These are phyloP conservation scores for Lottia gigantea DNA, from an alignment of 2,888 invertebrate genomes.

Conservation along the genomic window DNA sequence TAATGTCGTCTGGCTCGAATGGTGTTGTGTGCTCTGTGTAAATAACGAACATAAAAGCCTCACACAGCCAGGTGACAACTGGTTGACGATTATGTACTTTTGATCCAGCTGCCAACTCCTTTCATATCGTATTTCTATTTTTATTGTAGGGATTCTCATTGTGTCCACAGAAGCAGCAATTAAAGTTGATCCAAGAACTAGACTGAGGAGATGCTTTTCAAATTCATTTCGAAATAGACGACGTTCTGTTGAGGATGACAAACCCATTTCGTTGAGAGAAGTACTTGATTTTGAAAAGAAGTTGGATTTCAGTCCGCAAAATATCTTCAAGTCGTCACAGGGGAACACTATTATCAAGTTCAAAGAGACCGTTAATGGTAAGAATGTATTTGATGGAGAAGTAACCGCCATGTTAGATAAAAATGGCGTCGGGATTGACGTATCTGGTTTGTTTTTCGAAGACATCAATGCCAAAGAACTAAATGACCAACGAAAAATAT, in stretches of 20 bases:
- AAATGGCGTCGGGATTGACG: neutral
- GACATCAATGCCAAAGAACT: constrained; percentile 3
- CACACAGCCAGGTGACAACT: too few species aligned
- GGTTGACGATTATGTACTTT: too few species aligned
- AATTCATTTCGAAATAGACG: neutral
- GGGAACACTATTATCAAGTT: neutral
- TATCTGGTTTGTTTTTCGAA: neutral
- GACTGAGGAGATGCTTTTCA: too few species aligned
- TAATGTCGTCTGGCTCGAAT: too few species aligned
- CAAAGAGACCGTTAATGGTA: neutral
- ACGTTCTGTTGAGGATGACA: neutral
- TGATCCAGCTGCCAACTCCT: too few species aligned
- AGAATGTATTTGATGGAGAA: neutral
- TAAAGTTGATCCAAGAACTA: too few species aligned
- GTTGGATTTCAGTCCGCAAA: neutral
- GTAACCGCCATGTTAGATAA: neutral
- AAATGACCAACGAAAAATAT: neutral
- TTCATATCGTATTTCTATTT: too few species aligned
- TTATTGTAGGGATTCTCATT: too few species aligned
- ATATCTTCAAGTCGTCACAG: neutral
- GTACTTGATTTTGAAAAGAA: neutral
- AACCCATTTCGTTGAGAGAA: neutral
- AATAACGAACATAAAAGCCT: too few species aligned
- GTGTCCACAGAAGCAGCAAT: too few species aligned
- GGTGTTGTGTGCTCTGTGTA: too few species aligned